phyloP scores from a whole-genome alignment of 1,140 invertebrate genomes.

The Pollicipes pollicipes region DNA sequence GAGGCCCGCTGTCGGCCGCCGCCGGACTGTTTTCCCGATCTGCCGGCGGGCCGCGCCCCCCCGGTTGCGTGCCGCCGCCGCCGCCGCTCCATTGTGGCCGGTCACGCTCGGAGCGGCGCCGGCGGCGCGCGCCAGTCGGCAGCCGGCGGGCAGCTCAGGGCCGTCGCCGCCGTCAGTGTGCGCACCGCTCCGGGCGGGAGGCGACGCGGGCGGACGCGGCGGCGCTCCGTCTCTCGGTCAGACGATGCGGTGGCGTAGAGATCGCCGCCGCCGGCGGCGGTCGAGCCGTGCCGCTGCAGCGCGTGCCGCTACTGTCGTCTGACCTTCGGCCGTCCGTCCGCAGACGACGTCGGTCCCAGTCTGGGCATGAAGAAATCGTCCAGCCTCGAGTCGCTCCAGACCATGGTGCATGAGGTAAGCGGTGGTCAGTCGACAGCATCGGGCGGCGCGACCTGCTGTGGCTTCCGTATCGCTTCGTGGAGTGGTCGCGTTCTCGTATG shows the following conservation, averaged over 20 bases:
- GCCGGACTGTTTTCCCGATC: no score
- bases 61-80: background rate
- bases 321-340: background rate
- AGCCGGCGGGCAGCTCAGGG: background rate
- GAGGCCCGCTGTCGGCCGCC: no score
- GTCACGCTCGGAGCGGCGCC: background rate
- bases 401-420: constrained; percentile 56
- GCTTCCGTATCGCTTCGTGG: no score
- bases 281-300: background rate
- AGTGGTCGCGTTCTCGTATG: no score
- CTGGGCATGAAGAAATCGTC: constrained; percentile 71
- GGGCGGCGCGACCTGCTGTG: no score
- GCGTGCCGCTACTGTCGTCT: background rate
- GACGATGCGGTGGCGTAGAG: background rate
- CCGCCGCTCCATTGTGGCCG: background rate
- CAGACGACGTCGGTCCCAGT: constrained; percentile 42
- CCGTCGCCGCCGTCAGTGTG: no score
- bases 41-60: background rate
- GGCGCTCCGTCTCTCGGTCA: background rate
- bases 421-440: no score
- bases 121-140: no score
- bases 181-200: no score
- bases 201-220: no score
- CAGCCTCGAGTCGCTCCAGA: constrained; percentile 70
- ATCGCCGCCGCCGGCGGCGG: no score